phyloP scores from a whole-genome alignment of 2,113 vertebrate genomes.

The Octodon degus region DNA sequence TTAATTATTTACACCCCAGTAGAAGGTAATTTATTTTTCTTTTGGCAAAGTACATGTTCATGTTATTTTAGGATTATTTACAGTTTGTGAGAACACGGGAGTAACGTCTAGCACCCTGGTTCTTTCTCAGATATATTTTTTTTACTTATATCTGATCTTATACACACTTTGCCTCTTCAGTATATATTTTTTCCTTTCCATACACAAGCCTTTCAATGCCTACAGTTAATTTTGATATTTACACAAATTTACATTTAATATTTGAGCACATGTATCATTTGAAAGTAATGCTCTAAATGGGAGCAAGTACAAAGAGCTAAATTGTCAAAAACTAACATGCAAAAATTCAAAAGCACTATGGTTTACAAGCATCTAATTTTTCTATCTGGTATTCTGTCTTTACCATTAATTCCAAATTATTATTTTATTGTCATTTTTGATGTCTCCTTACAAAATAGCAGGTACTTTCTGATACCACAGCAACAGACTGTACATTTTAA shows the following conservation, averaged over 20 bases:
- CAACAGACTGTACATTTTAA: not conserved
- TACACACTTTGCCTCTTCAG: conserved; percentile 6
- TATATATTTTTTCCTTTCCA: conserved; percentile 39
- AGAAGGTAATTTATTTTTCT: conserved; percentile 74
- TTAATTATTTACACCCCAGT: conserved; percentile 81
- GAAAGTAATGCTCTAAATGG: conserved; percentile 65
- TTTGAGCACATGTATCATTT: conserved; percentile 42
- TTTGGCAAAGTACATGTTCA: conserved; percentile 78
- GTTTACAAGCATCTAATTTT: conserved; percentile 62
- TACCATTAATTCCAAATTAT: conserved; percentile 14
- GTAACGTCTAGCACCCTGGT: conserved; percentile 71
- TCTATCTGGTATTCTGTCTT: conserved; percentile 44
- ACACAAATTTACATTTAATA: conserved; percentile 66
- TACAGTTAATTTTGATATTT: conserved; percentile 11
- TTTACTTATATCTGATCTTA: not conserved
- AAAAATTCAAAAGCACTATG: conserved; percentile 50
- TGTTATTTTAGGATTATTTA: conserved; percentile 80
- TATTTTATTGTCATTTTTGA: conserved; percentile 57
- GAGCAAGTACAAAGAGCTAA: conserved; percentile 60
- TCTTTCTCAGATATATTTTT: conserved; percentile 62
- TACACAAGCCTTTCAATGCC: conserved; percentile 21
- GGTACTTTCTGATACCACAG: conserved; percentile 15
- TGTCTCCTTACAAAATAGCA: conserved; percentile 55
- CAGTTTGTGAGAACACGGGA: conserved; percentile 70
- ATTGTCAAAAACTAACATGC: conserved; percentile 59